Percentiles rank a stretch among this genome's conserved stretches.
These are phyloP conservation scores for Lagopus muta DNA, from an alignment of 2,113 vertebrate species.

Conservation along the genomic window DNA sequence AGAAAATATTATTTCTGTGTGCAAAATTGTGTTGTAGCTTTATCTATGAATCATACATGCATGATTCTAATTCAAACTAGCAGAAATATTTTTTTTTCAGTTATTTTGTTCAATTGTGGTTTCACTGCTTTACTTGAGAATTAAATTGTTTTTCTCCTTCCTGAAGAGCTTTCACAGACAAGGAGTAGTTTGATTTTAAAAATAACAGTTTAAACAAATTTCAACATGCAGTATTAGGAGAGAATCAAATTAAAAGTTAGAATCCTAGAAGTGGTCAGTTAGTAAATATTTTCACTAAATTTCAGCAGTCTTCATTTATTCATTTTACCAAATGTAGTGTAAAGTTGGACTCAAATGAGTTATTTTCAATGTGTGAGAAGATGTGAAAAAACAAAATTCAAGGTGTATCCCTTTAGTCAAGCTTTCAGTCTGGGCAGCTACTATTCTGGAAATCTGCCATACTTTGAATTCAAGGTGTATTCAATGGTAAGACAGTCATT, in stretches of 20 bases:
- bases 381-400: background rate
- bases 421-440: background rate
- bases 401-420: background rate
- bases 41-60: background rate
- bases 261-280: background rate
- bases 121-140: background rate
- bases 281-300: background rate
- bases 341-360: background rate
- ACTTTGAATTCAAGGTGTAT: background rate
- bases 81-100: background rate
- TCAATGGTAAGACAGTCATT: background rate
- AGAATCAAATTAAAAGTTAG: background rate
- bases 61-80: background rate
- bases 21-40: background rate
- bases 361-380: background rate
- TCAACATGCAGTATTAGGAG: background rate
- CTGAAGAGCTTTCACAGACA: background rate
- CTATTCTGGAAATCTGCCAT: background rate
- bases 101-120: background rate
- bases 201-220: background rate
- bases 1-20: background rate
- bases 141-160: background rate
- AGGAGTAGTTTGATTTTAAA: background rate
- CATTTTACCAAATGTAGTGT: background rate
- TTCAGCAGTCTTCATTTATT: background rate